Evolutionary conservation across 2,888 invertebrate genomes (phyloP).

Genomic region (Frankliniella intonsa): DNA sequence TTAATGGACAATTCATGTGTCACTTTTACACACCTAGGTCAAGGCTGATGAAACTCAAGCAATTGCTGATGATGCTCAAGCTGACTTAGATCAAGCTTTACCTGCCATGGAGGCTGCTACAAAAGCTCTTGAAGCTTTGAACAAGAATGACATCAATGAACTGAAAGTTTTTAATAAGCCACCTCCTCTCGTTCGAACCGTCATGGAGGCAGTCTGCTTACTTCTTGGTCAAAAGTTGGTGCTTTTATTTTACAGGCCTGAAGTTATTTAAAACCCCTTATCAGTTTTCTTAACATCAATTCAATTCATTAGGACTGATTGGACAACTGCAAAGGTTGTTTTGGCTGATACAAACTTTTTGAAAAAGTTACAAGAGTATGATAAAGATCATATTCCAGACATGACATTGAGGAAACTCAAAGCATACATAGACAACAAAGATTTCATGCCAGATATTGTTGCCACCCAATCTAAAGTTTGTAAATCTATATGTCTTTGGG

Average conservation of each 20-base stretch:
- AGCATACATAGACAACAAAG: constrained; percentile 75
- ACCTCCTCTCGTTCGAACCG: constrained; percentile 77
- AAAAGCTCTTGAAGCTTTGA: constrained; percentile 75
- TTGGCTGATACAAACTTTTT: constrained; percentile 80
- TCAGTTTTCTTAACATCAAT: neutral
- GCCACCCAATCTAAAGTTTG: constrained; percentile 84
- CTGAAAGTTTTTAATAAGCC: constrained; percentile 81
- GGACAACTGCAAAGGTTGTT: constrained; percentile 76
- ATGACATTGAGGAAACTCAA: constrained; percentile 71
- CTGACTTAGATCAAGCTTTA: constrained; percentile 77
- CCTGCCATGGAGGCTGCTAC: constrained; percentile 82
- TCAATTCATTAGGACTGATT: constrained; percentile 64
- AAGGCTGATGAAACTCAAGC: constrained; percentile 80
- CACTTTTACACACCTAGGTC: constrained; percentile 47
- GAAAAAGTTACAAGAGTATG: constrained; percentile 73
- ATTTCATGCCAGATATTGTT: constrained; percentile 78
- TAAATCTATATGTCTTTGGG: constrained; percentile 89
- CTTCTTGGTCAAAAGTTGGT: constrained; percentile 74
- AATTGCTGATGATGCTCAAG: constrained; percentile 80
- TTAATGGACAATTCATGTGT: neutral
- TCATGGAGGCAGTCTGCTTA: constrained; percentile 89
- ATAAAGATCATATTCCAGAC: constrained; percentile 82
- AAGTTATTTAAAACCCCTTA: too few relatives aligned
- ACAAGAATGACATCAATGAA: constrained; percentile 87
- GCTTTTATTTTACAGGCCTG: constrained; percentile 5